A percentile compares a stretch with the other conserved stretches of the same genome.
These are phyloP conservation scores for Nemapogon koenigi DNA, from an alignment of 2,888 invertebrate genomes.

Conservation along the genomic window DNA sequence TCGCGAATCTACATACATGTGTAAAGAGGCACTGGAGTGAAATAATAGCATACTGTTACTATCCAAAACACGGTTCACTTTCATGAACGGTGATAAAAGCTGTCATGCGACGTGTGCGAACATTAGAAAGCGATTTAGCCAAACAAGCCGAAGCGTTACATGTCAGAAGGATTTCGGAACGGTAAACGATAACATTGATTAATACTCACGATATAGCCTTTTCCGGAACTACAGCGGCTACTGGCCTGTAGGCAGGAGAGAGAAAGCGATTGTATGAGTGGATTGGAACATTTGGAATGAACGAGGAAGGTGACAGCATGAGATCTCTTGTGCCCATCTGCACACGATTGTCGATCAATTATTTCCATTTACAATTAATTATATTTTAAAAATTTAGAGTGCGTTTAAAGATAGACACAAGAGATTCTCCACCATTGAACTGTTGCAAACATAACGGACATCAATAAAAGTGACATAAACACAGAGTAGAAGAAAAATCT, in stretches of 20 bases:
- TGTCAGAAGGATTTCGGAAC: constrained; percentile 25
- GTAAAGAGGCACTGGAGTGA: no score
- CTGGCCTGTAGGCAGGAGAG: constrained; percentile 77
- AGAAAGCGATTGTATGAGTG: constrained; percentile 64
- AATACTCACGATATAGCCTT: constrained; percentile 93
- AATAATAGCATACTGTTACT: no score
- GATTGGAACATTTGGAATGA: constrained; percentile 48
- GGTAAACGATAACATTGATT: constrained; percentile 46
- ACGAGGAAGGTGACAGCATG: constrained; percentile 30
- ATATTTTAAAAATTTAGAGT: no score
- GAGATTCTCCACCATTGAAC: constrained; percentile 3
- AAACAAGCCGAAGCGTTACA: constrained; percentile 24
- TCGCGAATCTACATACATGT: no score
- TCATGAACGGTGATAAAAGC: neutral
- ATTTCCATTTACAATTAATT: no score
- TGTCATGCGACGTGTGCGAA: constrained; percentile 12
- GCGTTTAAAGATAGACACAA: constrained; percentile 1
- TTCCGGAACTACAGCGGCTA: constrained; percentile 92
- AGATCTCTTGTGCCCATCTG: constrained; percentile 40
- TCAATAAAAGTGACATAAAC: constrained; percentile 4
- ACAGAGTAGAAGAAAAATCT: constrained; percentile 2
- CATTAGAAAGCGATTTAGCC: constrained; percentile 17
- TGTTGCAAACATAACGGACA: constrained; percentile 7
- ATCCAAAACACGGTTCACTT: neutral
- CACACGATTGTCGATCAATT: neutral